A percentile compares a stretch with the other conserved stretches of the same genome.
Evolutionary conservation across 2,888 invertebrate genomes (phyloP).

Genomic region (Lapara coniferarum): DNA sequence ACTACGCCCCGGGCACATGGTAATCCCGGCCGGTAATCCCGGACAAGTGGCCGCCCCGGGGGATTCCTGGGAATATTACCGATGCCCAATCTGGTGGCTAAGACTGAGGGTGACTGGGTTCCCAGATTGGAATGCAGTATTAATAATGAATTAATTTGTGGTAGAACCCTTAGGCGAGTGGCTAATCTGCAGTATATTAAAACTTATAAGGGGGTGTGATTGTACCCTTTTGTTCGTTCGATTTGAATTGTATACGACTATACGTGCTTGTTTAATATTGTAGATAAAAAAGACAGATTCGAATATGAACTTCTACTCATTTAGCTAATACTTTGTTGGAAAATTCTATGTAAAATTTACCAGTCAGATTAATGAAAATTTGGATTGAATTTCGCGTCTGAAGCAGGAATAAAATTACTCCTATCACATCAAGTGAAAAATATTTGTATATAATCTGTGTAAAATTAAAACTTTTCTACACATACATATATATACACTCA

Average conservation of each 20-base stretch:
- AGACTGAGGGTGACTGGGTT: conserved; percentile 28
- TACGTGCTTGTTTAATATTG: background rate
- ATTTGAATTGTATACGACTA: background rate
- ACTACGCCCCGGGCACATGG: conserved; percentile 46
- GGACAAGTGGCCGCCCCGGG: conserved; percentile 73
- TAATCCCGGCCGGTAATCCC: conserved; percentile 65
- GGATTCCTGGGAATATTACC: conserved; percentile 73
- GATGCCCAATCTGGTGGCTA: conserved; percentile 53
- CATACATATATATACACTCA: too few species aligned
- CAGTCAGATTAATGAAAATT: too few species aligned
- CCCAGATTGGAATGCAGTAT: conserved; percentile 54
- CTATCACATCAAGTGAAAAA: too few species aligned
- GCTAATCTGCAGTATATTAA: conserved; percentile 61
- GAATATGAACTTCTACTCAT: too few species aligned
- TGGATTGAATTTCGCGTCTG: too few species aligned
- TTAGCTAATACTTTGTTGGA: too few species aligned
- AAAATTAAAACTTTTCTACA: too few species aligned
- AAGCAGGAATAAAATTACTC: too few species aligned
- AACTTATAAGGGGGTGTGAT: conserved; percentile 40
- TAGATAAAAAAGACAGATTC: too few species aligned
- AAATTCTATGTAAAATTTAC: too few species aligned
- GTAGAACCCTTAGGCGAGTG: conserved; percentile 46
- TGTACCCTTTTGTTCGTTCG: conserved; percentile 32
- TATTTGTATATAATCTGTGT: too few species aligned
- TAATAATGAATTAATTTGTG: conserved; percentile 73